Conservation (phyloP, 1,140 invertebrate species). For the Achroia grisella region DNA sequence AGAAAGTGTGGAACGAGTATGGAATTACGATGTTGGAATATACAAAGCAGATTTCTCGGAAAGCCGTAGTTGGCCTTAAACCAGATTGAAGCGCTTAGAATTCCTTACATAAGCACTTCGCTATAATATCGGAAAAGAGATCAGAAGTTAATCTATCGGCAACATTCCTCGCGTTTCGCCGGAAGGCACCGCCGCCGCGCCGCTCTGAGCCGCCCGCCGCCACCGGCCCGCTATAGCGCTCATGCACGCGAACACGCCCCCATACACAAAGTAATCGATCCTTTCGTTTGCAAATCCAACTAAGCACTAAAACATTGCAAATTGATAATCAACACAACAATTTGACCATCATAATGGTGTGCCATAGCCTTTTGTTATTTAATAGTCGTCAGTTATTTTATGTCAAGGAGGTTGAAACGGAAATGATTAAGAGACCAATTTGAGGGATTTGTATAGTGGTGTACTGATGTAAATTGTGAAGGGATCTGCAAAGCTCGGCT, state of each 20-base stretch:
- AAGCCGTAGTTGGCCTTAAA: constrained; percentile 44
- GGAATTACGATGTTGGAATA: constrained; percentile 10
- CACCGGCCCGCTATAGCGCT: constrained; percentile 37
- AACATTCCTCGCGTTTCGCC: constrained; percentile 68
- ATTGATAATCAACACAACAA: not conserved
- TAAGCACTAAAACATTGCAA: constrained; percentile 20
- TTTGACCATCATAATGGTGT: no score
- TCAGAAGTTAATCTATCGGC: constrained; percentile 72
- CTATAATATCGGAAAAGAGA: constrained; percentile 71
- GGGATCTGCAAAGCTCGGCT: no score
- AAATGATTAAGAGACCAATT: no score
- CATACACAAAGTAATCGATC: constrained; percentile 47
- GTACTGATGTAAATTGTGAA: no score
- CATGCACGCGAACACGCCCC: constrained; percentile 42
- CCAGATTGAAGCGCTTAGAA: constrained; percentile 62
- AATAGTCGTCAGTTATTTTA: no score
- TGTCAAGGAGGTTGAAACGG: no score
- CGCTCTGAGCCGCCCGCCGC: constrained; percentile 26
- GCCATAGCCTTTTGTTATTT: no score
- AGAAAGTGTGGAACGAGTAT: constrained; percentile 2
- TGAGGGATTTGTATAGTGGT: no score
- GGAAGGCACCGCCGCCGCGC: constrained; percentile 53
- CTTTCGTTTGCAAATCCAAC: constrained; percentile 33
- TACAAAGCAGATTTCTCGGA: constrained; percentile 25
- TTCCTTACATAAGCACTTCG: constrained; percentile 61